A percentile compares a stretch with the other conserved stretches of the same genome.
Conservation (phyloP, 2,113 vertebrate genomes). For the Globicephala melas region DNA sequence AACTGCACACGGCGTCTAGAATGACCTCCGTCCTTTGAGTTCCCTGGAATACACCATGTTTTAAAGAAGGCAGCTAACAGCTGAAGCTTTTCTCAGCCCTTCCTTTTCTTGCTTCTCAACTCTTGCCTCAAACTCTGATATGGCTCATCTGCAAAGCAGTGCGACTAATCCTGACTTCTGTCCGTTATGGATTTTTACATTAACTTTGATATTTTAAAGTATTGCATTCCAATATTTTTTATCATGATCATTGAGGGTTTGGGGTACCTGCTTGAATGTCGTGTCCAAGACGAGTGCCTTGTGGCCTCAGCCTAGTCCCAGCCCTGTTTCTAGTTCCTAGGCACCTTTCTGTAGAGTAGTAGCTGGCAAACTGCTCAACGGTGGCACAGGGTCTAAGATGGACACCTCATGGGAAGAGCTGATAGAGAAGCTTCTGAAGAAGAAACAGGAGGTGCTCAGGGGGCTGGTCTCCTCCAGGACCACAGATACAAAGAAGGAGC, state of each 20-base stretch:
- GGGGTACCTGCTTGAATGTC: background rate
- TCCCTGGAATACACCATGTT: background rate
- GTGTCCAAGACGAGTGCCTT: background rate
- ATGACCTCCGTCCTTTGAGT: background rate
- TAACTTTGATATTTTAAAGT: background rate
- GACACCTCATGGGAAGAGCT: conserved; percentile 55
- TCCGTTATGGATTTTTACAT: background rate
- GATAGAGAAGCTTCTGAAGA: conserved; percentile 75
- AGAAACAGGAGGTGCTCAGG: conserved; percentile 77
- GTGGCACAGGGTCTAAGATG: conserved; percentile 73
- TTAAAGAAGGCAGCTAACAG: background rate
- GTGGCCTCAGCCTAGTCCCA: too few relatives aligned
- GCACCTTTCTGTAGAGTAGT: conserved; percentile 78
- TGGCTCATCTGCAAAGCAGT: accelerated
- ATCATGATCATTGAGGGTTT: background rate
- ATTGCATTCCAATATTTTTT: background rate
- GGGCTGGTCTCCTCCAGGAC: conserved; percentile 77
- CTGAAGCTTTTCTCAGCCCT: background rate
- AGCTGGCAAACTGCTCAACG: conserved; percentile 65
- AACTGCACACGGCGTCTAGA: background rate
- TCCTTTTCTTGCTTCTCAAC: background rate
- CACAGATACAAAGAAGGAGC: conserved; percentile 65
- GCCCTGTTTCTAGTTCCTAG: conserved; percentile 76
- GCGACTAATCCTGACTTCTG: background rate
- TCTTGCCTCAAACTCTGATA: background rate